phyloP scores from a whole-genome alignment of 1,140 invertebrate species.

The Popillia japonica region DNA sequence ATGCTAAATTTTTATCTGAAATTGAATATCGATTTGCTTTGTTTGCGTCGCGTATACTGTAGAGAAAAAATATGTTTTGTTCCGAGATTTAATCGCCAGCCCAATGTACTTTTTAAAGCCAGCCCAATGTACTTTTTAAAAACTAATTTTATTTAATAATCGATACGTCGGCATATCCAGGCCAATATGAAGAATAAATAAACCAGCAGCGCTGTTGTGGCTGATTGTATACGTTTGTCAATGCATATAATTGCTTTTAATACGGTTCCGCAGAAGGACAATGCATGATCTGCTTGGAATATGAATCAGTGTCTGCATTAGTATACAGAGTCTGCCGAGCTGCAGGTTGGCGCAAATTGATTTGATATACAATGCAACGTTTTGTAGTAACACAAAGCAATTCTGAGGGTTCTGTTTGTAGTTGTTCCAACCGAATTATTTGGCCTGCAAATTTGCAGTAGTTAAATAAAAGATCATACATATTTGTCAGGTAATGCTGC shows the following conservation, averaged over 20 bases:
- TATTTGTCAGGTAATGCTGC: too few relatives aligned
- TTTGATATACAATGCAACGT: too few relatives aligned
- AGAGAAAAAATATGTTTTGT: not conserved
- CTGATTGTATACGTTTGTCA: not conserved
- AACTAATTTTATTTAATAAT: constrained; percentile 6
- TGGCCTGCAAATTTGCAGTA: too few relatives aligned
- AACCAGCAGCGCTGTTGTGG: not conserved
- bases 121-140: not conserved
- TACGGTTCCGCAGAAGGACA: not conserved
- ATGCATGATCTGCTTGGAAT: too few relatives aligned
- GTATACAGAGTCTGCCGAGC: too few relatives aligned
- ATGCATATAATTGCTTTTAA: not conserved
- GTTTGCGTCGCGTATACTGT: not conserved
- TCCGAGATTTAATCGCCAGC: not conserved
- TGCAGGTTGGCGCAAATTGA: too few relatives aligned
- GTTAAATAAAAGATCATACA: too few relatives aligned
- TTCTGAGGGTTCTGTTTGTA: too few relatives aligned
- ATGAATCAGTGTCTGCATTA: too few relatives aligned
- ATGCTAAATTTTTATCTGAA: constrained; percentile 6
- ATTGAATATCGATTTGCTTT: constrained; percentile 24
- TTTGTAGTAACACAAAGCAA: too few relatives aligned
- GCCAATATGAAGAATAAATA: not conserved
- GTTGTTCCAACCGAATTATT: too few relatives aligned
- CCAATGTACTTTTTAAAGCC: not conserved
- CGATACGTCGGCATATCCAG: not conserved